Evolutionary conservation across 2,113 vertebrate species (phyloP), one percentile per base, ranked within the genome.

Genomic region (Salvelinus namaycush): DNA sequence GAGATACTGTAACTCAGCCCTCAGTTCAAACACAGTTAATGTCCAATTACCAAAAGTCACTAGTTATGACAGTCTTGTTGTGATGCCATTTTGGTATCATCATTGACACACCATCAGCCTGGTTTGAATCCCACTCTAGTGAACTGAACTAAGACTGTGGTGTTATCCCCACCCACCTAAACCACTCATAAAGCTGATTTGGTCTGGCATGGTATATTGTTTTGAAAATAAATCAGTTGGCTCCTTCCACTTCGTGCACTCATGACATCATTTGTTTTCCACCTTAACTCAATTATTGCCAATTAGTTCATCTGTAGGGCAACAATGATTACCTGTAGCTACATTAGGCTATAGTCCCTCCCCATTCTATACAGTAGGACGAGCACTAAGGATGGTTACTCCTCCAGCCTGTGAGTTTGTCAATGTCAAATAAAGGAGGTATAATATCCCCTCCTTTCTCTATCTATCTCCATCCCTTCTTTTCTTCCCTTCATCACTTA

Each of bases 261-360:
- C 72, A 57, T 90, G 88, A 90, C 90, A 92, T 89, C 76, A 90
- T 92, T 92, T 90, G 83, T 88, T 89, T 89, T 83, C 89, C 89
- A 88, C 91, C 85, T 91, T 92, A 92, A 90, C 90, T 92, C 90
- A 90, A 91, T 92, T 92, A 91, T 92, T 92, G 89, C 91, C 90
- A 91, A 91, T 92, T 91, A 89, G 90, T 93, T 93, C 91, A 93
- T 89, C 87, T 91, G 81, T 66, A 82, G 82, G 86, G 76, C 88
- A 90, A 82, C 78, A 81, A 74, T 90, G 88, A 44, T 11, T 2
- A 90, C 88, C 85, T 90, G 89, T 88, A 88, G 87, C 79, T 83
- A 82, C 80, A 88, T 3, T 34, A 68, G 6, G 68, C 72, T 13
- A 70, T 72, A 48, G 70, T 75, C 78, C 81, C 79, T 68, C 29